Percentiles rank a stretch among this genome's conserved stretches.
Conservation (phyloP, 2,113 vertebrate species). For the Jaculus jaculus region DNA sequence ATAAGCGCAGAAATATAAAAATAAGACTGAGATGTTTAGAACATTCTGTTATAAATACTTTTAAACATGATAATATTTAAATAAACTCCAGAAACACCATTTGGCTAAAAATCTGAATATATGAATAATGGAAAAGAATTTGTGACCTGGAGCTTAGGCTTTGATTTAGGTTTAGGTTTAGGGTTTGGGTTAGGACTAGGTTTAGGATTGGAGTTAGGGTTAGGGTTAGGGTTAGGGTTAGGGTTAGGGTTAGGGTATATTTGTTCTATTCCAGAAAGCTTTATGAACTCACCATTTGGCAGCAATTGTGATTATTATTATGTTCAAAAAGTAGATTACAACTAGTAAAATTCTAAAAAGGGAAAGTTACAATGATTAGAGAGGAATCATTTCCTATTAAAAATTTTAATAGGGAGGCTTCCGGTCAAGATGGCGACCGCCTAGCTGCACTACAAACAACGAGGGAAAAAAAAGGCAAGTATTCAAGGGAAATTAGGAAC, state of each 20-base stretch:
- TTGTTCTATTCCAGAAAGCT: not conserved
- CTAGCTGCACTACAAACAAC: too few relatives aligned
- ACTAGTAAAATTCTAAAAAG: not conserved
- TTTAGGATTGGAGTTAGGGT: too few relatives aligned
- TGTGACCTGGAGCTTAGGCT: not conserved
- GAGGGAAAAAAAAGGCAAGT: too few relatives aligned
- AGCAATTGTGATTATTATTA: not conserved
- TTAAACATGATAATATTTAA: not conserved
- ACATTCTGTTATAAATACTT: not conserved
- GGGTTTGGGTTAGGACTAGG: too few relatives aligned
- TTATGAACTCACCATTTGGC: not conserved
- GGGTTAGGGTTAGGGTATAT: too few relatives aligned
- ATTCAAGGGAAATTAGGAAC: too few relatives aligned
- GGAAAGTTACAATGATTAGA: not conserved
- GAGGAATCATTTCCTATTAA: not conserved
- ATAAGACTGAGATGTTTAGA: not conserved
- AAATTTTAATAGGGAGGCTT: too few relatives aligned
- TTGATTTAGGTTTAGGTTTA: too few relatives aligned
- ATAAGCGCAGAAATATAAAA: not conserved
- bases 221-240: too few relatives aligned
- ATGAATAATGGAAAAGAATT: not conserved
- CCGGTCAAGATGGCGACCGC: too few relatives aligned
- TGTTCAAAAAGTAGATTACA: not conserved
- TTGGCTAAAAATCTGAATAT: slow-evolving; percentile 12
- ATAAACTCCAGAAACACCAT: not conserved